Evolutionary conservation across 2,797 vertebrate species (phyloP), one percentile per base, ranked within the genome.

Genomic region (Macropodus opercularis): DNA sequence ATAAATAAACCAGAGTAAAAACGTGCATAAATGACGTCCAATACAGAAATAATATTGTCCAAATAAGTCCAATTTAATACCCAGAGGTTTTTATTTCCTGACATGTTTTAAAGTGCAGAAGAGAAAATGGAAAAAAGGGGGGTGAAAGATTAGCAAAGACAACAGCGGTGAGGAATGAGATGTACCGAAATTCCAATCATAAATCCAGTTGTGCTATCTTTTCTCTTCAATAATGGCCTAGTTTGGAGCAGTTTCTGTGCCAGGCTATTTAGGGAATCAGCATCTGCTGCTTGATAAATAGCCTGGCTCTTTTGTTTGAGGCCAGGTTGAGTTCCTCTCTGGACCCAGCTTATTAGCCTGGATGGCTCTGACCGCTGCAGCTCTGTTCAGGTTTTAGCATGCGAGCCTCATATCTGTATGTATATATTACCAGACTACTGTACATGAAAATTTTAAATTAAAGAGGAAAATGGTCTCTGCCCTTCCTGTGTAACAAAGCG

Each of bases 201-300:
- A 81, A 84, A 87, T 89, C 85, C 87, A 85, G 81, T 84, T 79
- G 68, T 75, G 43, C 68, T 72, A 40, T 81, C 79, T 72, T 83
- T 75, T 64, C 75, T 74, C 63, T 82, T 75, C 70, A 87, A 89
- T 90, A 90, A 92, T 93, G 91, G 83, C 92, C 91, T 93, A 92
- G 85, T 92, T 93, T 90, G 88, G 74, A 87, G 81, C 72, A 24
- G 81, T 91, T 93, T 92, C 92, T 92, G 89, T 93, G 90, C 89
- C 87, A 90, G 80, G 86, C 89, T 92, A 92, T 93, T 93, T 92
- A 89, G 85, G 90, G 91, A 91, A 88, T 92, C 87, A 87, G 89
- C 90, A 92, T 91, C 88, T 91, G 89, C 90, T 83, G 88, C 87
- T 87, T 93, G 90, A 92, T 91, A 91, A 93, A 92, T 91, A 89